Evolutionary conservation across 2,888 invertebrate genomes (phyloP).

Genomic region (Pristionchus exspectatus): DNA sequence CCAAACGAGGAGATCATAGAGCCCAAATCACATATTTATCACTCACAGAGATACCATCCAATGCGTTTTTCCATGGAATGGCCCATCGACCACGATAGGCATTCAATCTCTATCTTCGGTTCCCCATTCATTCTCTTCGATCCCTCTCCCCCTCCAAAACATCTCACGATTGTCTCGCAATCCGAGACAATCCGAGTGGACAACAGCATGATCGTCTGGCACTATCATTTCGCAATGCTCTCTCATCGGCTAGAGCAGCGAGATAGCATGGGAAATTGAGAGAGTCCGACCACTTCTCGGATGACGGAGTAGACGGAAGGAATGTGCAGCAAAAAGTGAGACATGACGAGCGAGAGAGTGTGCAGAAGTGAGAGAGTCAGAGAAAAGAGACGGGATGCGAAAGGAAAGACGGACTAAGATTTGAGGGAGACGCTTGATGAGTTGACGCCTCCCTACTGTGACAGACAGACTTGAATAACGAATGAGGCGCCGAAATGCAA

Average conservation of each 20-base stretch:
- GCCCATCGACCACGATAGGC: too few relatives aligned
- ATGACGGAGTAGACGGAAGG: background rate
- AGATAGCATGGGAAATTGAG: too few relatives aligned
- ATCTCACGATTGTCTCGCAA: background rate
- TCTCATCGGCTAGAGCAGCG: too few relatives aligned
- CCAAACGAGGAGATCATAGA: too few relatives aligned
- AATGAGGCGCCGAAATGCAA: background rate
- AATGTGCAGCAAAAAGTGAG: constrained; percentile 11
- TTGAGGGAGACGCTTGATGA: background rate
- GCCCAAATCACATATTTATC: too few relatives aligned
- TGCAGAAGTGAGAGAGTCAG: background rate
- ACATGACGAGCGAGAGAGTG: background rate
- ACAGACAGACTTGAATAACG: background rate
- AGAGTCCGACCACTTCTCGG: too few relatives aligned
- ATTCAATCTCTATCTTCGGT: background rate
- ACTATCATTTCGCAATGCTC: too few relatives aligned
- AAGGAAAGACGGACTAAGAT: constrained; percentile 14
- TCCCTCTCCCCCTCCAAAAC: background rate
- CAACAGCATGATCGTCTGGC: background rate
- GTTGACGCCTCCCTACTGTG: constrained; percentile 9
- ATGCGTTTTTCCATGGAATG: too few relatives aligned
- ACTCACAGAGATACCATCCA: too few relatives aligned
- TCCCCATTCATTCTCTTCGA: background rate
- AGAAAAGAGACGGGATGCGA: background rate
- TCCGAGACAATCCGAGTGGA: background rate